A percentile compares a stretch with the other conserved stretches of the same genome.
phyloP scores from a whole-genome alignment of 2,113 vertebrate genomes.

The Limanda limanda region DNA sequence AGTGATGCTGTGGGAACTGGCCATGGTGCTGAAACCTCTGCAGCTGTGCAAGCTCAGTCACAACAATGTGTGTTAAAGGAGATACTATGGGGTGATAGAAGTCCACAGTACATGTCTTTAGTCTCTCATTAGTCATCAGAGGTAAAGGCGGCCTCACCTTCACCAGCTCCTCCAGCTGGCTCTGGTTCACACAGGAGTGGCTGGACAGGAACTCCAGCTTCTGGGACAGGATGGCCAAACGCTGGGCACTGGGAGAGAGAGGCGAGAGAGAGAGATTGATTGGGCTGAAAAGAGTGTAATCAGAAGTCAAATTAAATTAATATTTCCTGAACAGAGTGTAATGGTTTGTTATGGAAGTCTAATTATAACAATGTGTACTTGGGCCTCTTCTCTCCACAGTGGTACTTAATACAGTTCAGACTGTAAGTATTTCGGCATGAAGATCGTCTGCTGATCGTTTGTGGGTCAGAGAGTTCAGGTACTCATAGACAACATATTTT shows the following conservation, averaged over 20 bases:
- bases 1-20: slow-evolving; percentile 50
- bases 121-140: too few species aligned
- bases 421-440: background rate
- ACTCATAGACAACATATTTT: too few species aligned
- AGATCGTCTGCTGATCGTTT: too few species aligned
- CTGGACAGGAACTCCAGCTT: slow-evolving; percentile 92
- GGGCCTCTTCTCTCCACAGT: background rate
- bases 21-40: slow-evolving; percentile 67
- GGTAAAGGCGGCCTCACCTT: slow-evolving; percentile 82
- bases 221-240: slow-evolving; percentile 90
- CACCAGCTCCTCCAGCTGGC: slow-evolving; percentile 93
- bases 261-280: background rate
- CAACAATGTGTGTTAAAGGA: background rate
- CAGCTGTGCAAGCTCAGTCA: background rate
- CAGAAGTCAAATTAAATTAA: background rate
- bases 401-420: background rate
- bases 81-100: background rate
- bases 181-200: slow-evolving; percentile 92
- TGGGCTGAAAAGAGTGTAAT: background rate
- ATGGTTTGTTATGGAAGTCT: background rate
- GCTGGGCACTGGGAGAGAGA: slow-evolving; percentile 80
- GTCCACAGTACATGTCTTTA: background rate
- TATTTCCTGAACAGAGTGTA: background rate
- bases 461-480: too few species aligned
- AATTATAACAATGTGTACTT: too few species aligned